Percentiles rank a stretch among this genome's conserved stretches.
These are phyloP conservation scores for Synergus itoensis DNA, from an alignment of 2,888 invertebrate species.

Conservation along the genomic window DNA sequence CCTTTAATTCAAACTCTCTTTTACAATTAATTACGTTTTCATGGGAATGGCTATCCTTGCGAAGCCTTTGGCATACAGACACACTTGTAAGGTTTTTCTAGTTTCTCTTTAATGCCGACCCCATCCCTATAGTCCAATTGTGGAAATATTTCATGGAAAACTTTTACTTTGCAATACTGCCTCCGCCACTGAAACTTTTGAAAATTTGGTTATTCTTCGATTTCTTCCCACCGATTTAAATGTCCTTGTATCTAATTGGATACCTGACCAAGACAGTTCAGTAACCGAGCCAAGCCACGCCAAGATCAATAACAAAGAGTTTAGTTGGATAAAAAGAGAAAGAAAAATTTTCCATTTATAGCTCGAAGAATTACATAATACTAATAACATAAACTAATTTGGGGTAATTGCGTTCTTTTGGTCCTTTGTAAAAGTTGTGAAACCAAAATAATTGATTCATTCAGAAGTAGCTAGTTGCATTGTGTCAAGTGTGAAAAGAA, in stretches of 20 bases:
- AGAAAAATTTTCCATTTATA: not conserved
- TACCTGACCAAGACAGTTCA: not conserved
- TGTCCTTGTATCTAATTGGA: not conserved
- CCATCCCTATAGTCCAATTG: not conserved
- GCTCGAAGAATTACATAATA: not conserved
- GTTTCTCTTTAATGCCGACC: conserved; percentile 48
- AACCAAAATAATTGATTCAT: no score
- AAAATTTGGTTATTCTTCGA: not conserved
- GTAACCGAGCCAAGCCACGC: not conserved
- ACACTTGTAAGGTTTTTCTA: conserved; percentile 53
- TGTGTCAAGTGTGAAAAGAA: no score
- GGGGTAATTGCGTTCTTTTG: not conserved
- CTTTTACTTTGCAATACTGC: not conserved
- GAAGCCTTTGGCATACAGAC: conserved; percentile 55
- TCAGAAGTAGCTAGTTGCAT: no score
- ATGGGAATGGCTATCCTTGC: conserved; percentile 53
- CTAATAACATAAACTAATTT: not conserved
- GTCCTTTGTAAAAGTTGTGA: no score
- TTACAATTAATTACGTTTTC: conserved; percentile 17
- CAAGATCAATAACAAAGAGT: not conserved
- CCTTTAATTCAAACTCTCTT: not conserved
- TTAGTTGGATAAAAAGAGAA: not conserved
- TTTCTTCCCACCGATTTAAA: not conserved
- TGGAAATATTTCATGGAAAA: not conserved
- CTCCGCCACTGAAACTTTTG: not conserved